Base-by-base conservation (phyloP, 2,113 vertebrate genomes). In the Limnothrissa miodon region DNA sequence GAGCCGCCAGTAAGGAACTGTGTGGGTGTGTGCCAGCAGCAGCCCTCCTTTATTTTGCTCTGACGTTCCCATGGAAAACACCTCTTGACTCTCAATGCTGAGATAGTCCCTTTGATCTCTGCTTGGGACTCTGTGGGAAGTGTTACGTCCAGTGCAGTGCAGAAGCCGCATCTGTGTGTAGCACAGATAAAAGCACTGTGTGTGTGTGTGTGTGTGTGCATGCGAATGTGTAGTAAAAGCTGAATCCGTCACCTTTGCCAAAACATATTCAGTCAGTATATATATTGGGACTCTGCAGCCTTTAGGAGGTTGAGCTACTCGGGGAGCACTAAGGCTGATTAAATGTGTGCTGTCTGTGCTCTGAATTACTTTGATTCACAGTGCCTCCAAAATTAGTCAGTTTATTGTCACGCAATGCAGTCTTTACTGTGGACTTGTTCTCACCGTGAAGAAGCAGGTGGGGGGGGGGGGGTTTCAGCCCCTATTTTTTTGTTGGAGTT, bases 361-460 rank as follows among this genome's bases (percentile, higher is more conserved):
- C 7, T 62, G 59, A 62, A 62, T 62, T n/a, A 62, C 59, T 62
- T n/a, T 23, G n/a, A 74, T 74, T 74, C 66, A 74, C 2, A 74
- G 66, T 74, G 66, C 25, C 29, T 74, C 33, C 66, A 17, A 74
- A 74, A 74, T 74, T 29, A 74, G 29, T 74, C 66, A 36, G 66
- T 74, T 36, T 74, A 74, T 15, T 74, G 66, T 36, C 36, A 29
- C 29, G 66, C 66, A 74, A 74, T 74, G 66, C 66, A 74, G 66
- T 74, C 4, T 29, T 39, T 74, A 74, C 29, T 15, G 29, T 74
- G 66, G 13, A 33, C 13, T 29, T 74, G 66, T 74, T 74, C 5
- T 74, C 29, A 36, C 13, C 36, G 66, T 15, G 66, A 74, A 33
- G 66, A 74, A 19, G 66, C 29, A 74, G 42, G 6, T 17, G 13